phyloP scores from a whole-genome alignment of 2,113 vertebrate genomes.

The Cettia cetti region DNA sequence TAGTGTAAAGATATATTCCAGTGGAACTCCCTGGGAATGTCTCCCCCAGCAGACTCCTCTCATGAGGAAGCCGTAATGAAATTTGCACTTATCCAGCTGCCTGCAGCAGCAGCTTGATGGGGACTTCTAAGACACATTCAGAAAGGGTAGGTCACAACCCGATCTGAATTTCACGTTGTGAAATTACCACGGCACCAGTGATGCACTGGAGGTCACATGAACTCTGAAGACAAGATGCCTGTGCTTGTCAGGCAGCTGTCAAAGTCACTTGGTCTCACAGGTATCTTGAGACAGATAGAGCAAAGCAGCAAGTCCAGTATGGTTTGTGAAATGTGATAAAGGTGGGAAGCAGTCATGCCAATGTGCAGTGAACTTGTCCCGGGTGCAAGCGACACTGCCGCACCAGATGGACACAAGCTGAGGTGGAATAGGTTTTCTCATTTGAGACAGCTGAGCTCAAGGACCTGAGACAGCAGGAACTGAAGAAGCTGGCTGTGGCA shows the following conservation, averaged over 20 bases:
- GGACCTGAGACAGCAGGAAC: not conserved
- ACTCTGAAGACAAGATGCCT: not conserved
- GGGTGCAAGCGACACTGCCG: fast-evolving
- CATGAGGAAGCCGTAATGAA: not conserved
- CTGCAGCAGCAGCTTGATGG: not conserved
- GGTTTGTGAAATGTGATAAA: not conserved
- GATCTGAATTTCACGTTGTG: not conserved
- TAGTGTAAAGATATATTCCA: not conserved
- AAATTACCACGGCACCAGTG: not conserved
- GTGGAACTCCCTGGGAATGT: not conserved
- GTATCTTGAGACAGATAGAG: not conserved
- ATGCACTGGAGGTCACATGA: not conserved
- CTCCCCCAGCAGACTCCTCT: not conserved
- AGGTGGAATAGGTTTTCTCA: not conserved
- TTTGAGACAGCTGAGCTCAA: not conserved
- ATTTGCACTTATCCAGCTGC: not conserved
- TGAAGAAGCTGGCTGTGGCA: not conserved
- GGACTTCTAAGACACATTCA: not conserved
- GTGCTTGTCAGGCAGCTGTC: not conserved
- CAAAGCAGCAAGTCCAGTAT: not conserved
- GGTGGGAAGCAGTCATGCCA: not conserved
- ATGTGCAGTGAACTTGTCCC: not conserved
- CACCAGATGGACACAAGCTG: not conserved
- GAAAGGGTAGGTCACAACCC: not conserved
- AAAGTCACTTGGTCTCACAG: not conserved